Evolutionary conservation across 2,888 invertebrate genomes (phyloP).

Genomic region (Nephrotoma flavescens): DNA sequence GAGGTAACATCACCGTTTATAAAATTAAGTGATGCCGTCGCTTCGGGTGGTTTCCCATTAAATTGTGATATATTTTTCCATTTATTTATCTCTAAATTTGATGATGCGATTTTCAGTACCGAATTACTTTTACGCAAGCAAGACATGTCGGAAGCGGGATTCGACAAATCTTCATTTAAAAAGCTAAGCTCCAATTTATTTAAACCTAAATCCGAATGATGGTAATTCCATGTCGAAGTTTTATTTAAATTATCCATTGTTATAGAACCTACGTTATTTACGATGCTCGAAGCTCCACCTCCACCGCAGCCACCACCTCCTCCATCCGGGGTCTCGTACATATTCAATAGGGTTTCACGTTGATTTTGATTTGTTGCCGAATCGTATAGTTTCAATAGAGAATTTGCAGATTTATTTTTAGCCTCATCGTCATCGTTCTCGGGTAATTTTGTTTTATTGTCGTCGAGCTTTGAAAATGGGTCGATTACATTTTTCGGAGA

Average conservation of each 20-base stretch:
- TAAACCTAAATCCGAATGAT: slow-evolving; percentile 15
- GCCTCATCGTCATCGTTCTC: neutral
- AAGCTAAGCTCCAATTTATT: slow-evolving; percentile 16
- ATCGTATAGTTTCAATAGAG: slow-evolving; percentile 6
- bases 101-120: slow-evolving; percentile 14
- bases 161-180: slow-evolving; percentile 12
- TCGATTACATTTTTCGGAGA: slow-evolving; percentile 13
- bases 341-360: neutral
- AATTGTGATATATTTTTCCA: slow-evolving; percentile 8
- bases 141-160: neutral
- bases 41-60: slow-evolving; percentile 2
- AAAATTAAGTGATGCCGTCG: slow-evolving; percentile 13
- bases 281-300: neutral
- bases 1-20: slow-evolving; percentile 13
- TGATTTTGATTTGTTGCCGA: slow-evolving; percentile 1
- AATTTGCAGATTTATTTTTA: slow-evolving; percentile 9
- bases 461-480: slow-evolving; percentile 8
- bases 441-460: neutral
- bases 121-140: slow-evolving; percentile 9
- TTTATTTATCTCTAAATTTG: slow-evolving; percentile 14
- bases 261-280: neutral
- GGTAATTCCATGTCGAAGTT: slow-evolving; percentile 11
- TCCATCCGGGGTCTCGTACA: slow-evolving; percentile 2
- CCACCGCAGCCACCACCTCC: neutral
- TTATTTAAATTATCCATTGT: slow-evolving; percentile 1